phyloP scores from a whole-genome alignment of 1,140 invertebrate genomes.

The Belonocnema kinseyi region DNA sequence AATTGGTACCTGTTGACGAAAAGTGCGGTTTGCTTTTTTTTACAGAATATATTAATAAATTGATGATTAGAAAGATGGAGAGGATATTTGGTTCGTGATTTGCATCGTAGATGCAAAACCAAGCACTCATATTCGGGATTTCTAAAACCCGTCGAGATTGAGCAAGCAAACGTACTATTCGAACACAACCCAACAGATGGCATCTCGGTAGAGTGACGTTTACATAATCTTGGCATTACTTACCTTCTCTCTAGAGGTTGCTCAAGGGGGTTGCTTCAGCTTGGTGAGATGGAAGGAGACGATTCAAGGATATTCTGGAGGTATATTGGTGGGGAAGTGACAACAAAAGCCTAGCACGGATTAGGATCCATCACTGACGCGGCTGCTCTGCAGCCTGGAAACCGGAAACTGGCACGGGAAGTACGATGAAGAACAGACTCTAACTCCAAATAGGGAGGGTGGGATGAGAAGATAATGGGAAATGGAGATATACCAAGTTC shows the following conservation, averaged over 20 bases:
- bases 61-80: neutral
- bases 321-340: constrained; percentile 53
- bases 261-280: constrained; percentile 57
- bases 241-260: constrained; percentile 60
- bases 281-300: constrained; percentile 56
- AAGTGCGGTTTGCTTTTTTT: neutral
- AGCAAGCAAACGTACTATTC: constrained; percentile 60
- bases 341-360: constrained; percentile 64
- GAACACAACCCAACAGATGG: constrained; percentile 65
- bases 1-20: neutral
- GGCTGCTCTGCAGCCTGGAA: constrained; percentile 47
- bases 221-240: constrained; percentile 74
- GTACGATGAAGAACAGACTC: constrained; percentile 39
- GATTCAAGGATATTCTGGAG: constrained; percentile 52
- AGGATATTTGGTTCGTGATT: constrained; percentile 34
- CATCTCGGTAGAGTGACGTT: constrained; percentile 68
- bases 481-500: constrained; percentile 21
- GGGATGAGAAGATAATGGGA: neutral
- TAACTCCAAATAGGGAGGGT: neutral
- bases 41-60: too few species aligned
- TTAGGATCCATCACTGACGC: constrained; percentile 60
- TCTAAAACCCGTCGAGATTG: constrained; percentile 49
- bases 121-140: constrained; percentile 52
- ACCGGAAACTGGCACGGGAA: constrained; percentile 47
- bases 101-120: constrained; percentile 51